Percentiles rank a stretch among this genome's conserved stretches.
phyloP scores from a whole-genome alignment of 2,888 invertebrate species.

The Scaptomyza polygonia region DNA sequence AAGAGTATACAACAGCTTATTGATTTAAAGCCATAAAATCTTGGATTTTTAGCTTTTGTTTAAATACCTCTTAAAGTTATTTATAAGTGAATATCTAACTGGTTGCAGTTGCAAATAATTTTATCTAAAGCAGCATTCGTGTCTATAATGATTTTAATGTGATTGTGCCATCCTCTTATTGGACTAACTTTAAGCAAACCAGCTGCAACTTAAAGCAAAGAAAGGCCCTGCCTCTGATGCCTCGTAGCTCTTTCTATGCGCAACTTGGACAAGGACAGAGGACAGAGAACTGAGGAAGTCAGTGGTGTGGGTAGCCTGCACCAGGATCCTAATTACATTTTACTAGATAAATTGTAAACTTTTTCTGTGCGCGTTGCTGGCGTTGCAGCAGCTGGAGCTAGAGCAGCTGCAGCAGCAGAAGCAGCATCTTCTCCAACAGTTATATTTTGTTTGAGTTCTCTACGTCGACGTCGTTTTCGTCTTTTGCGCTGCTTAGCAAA shows the following conservation, averaged over 20 bases:
- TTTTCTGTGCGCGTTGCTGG: slow-evolving; percentile 64
- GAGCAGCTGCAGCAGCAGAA: slow-evolving; percentile 33
- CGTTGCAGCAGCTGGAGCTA: slow-evolving; percentile 22
- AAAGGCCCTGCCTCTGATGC: slow-evolving; percentile 17
- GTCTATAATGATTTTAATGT: slow-evolving; percentile 30
- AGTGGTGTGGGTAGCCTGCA: slow-evolving; percentile 50
- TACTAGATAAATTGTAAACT: slow-evolving; percentile 83
- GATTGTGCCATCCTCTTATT: slow-evolving; percentile 38
- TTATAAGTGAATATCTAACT: not conserved
- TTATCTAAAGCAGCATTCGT: not conserved
- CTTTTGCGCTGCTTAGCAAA: slow-evolving; percentile 54
- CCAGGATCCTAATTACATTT: slow-evolving; percentile 83
- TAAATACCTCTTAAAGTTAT: not conserved
- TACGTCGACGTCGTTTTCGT: slow-evolving; percentile 58
- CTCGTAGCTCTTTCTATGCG: slow-evolving; percentile 5
- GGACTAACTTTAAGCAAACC: slow-evolving; percentile 58
- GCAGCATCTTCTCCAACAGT: slow-evolving; percentile 73
- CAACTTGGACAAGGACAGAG: not conserved
- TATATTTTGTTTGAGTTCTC: slow-evolving; percentile 76
- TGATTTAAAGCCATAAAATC: no score
- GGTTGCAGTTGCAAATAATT: not conserved
- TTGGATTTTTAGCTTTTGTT: no score
- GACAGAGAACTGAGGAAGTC: not conserved
- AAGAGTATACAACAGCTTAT: not conserved
- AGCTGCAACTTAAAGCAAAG: slow-evolving; percentile 59